phyloP scores from a whole-genome alignment of 2,113 vertebrate genomes.

The Corvus cornix region DNA sequence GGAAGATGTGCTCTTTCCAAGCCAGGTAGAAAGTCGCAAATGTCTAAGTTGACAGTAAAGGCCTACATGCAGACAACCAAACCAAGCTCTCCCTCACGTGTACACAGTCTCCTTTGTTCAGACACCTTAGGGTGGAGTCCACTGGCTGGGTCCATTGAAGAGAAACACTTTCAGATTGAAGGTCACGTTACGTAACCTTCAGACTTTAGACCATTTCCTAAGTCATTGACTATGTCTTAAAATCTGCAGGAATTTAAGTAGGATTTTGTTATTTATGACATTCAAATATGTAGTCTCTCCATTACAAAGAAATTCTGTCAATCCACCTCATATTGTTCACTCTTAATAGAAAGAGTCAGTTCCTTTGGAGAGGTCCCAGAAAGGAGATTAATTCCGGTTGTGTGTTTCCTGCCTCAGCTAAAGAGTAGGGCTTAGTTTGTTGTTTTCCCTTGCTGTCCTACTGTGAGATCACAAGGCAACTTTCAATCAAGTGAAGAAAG shows the following conservation, averaged over 20 bases:
- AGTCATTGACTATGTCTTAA: neutral
- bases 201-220: neutral
- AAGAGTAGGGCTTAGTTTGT: neutral
- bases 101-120: neutral
- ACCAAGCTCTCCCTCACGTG: neutral
- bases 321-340: neutral
- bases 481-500: neutral
- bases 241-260: neutral
- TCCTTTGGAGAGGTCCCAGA: neutral
- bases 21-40: neutral
- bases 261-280: neutral
- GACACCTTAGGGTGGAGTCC: neutral
- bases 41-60: neutral
- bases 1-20: neutral
- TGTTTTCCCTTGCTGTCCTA: neutral
- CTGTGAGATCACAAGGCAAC: neutral
- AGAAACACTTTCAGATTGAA: neutral
- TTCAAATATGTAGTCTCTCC: neutral
- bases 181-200: neutral
- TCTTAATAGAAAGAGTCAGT: neutral
- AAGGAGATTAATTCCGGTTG: neutral
- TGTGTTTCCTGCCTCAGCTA: neutral
- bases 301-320: neutral
- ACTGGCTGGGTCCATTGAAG: neutral
- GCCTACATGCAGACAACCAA: neutral